Evolutionary conservation across 2,797 vertebrate species (phyloP).

Genomic region (Pogoniulus pusillus): DNA sequence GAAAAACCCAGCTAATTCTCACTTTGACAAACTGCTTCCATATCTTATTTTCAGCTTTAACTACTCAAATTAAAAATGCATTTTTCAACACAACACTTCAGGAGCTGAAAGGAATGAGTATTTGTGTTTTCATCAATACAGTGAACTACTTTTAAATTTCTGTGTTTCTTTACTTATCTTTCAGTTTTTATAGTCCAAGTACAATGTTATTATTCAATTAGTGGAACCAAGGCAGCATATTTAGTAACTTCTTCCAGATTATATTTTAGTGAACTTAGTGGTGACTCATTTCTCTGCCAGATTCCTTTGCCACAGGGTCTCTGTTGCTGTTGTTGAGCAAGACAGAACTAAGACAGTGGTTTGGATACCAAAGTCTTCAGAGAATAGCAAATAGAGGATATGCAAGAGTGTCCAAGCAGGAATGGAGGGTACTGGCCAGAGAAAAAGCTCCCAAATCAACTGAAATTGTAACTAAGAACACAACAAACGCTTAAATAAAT

Average conservation of each 20-base stretch:
- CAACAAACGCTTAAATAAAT: neutral
- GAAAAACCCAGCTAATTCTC: neutral
- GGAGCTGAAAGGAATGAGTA: neutral
- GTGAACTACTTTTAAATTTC: neutral
- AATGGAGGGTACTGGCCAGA: neutral
- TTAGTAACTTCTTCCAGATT: neutral
- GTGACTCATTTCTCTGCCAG: neutral
- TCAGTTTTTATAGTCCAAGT: neutral
- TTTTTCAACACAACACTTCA: neutral
- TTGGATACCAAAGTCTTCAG: neutral
- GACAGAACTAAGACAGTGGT: neutral
- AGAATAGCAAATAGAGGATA: neutral
- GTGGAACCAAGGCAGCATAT: neutral
- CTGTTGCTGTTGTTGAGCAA: neutral
- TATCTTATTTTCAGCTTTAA: neutral
- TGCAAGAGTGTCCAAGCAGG: neutral
- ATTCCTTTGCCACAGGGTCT: neutral
- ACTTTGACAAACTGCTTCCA: neutral
- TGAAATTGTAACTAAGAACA: neutral
- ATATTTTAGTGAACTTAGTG: neutral
- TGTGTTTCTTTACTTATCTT: neutral
- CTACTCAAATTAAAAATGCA: neutral
- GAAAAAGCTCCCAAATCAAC: conserved; percentile 9
- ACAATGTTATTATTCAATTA: neutral
- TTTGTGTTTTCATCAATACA: neutral